Conservation (phyloP, 2,113 vertebrate species). For the Octodon degus region DNA sequence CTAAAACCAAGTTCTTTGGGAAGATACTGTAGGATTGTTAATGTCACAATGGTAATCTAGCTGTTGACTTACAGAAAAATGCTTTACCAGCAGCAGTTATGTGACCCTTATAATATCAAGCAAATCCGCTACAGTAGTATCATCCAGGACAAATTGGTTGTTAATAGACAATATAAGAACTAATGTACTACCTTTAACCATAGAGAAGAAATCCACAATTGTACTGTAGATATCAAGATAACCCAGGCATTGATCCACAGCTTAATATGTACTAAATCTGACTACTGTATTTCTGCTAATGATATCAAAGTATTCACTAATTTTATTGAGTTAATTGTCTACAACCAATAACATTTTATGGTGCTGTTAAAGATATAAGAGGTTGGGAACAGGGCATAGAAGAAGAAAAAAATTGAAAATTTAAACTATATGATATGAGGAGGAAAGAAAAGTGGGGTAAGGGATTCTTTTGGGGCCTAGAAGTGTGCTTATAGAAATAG, state of each 20-base stretch:
- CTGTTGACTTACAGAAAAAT: no score
- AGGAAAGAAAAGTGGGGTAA: background rate
- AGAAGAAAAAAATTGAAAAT: background rate
- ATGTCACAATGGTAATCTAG: no score
- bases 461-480: background rate
- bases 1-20: no score
- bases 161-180: no score
- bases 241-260: background rate
- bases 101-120: no score
- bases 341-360: background rate
- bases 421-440: background rate
- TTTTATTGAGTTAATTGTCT: background rate
- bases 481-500: background rate
- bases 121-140: no score
- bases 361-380: background rate
- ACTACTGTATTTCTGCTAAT: background rate
- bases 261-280: background rate
- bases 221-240: no score
- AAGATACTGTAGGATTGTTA: no score
- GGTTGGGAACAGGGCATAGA: background rate
- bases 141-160: no score
- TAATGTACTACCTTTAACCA: no score
- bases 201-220: no score
- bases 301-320: background rate
- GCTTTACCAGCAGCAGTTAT: no score